A percentile compares a stretch with the other conserved stretches of the same genome.
Conservation (phyloP, 2,888 invertebrate genomes). For the Amaurobius ferox region DNA sequence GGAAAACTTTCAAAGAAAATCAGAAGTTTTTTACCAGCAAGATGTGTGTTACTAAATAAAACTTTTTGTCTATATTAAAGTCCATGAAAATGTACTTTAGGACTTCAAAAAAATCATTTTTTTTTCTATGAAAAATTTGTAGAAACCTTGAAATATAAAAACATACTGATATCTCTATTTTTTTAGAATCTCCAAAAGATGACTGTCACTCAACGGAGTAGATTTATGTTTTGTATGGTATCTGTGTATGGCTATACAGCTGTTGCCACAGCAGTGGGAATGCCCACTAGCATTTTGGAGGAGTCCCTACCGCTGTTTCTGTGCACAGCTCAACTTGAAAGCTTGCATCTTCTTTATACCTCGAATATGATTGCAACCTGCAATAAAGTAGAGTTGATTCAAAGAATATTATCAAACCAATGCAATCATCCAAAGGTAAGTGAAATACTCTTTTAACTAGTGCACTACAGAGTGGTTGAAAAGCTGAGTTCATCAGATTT, state of each 20-base stretch:
- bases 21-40: too few relatives aligned
- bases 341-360: slow-evolving; percentile 29
- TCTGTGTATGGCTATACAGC: not conserved
- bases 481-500: too few relatives aligned
- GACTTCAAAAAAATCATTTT: too few relatives aligned
- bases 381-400: slow-evolving; percentile 35
- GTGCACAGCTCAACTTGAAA: slow-evolving; percentile 25
- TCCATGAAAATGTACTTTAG: too few relatives aligned
- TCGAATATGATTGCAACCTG: slow-evolving; percentile 14
- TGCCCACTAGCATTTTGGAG: not conserved
- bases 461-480: too few relatives aligned
- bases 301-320: slow-evolving; percentile 1
- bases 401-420: slow-evolving; percentile 29
- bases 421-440: slow-evolving; percentile 37
- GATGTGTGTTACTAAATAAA: too few relatives aligned
- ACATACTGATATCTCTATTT: too few relatives aligned
- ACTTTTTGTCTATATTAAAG: too few relatives aligned
- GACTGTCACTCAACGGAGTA: not conserved
- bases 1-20: too few relatives aligned
- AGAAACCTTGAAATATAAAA: too few relatives aligned
- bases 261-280: not conserved
- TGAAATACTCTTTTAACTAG: too few relatives aligned
- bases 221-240: slow-evolving; percentile 30
- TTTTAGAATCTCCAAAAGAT: not conserved
- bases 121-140: too few relatives aligned